phyloP scores from a whole-genome alignment of 35 echinoderm and acorn worm genomes.

The Nesometra sesokonis region DNA sequence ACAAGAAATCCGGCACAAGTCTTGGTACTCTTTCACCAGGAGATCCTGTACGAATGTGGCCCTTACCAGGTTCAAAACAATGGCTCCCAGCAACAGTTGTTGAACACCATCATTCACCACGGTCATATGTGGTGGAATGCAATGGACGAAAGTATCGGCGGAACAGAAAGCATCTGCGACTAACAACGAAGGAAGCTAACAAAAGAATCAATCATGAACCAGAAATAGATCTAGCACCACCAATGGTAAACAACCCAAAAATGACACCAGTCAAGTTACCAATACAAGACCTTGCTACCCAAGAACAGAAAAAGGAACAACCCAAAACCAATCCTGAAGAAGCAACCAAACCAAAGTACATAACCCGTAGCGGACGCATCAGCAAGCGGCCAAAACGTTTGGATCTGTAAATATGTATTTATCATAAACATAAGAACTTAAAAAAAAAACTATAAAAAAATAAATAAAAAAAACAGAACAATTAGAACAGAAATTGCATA shows the following conservation, averaged over 20 bases:
- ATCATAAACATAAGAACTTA: no score
- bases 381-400: neutral
- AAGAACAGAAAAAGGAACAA: neutral
- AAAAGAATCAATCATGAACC: neutral
- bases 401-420: neutral
- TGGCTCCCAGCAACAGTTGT: conserved; percentile 50
- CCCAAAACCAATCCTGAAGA: neutral
- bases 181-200: neutral
- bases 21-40: conserved; percentile 30
- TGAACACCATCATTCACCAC: conserved; percentile 22
- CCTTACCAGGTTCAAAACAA: conserved; percentile 42
- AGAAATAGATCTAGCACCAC: neutral
- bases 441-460: no score
- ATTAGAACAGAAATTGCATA: no score
- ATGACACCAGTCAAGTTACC: neutral
- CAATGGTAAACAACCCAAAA: neutral
- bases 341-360: neutral
- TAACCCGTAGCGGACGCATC: neutral
- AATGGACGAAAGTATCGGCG: conserved; percentile 17
- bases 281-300: neutral
- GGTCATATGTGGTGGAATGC: conserved; percentile 37
- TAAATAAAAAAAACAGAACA: no score
- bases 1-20: conserved; percentile 23
- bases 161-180: conserved; percentile 30
- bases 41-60: conserved; percentile 43